phyloP scores from a whole-genome alignment of 2,797 vertebrate genomes.

The Acanthiza pusilla region DNA sequence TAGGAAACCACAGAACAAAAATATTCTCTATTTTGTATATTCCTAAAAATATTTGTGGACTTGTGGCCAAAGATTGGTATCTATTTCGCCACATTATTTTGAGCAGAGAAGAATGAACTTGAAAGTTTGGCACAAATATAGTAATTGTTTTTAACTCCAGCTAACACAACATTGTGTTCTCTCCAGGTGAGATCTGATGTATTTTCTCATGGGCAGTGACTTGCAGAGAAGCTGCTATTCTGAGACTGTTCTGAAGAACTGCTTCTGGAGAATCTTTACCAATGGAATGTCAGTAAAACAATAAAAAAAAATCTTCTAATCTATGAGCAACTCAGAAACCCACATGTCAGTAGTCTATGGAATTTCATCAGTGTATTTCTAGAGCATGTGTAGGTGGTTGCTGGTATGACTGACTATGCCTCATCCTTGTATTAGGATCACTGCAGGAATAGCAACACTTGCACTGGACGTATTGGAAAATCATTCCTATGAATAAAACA shows the following conservation, averaged over 20 bases:
- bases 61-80: background rate
- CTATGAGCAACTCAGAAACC: background rate
- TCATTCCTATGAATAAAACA: background rate
- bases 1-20: background rate
- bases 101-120: background rate
- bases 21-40: background rate
- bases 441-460: background rate
- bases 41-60: background rate
- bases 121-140: background rate
- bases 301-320: background rate
- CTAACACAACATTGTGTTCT: background rate
- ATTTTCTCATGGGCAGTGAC: background rate
- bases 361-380: constrained; percentile 34
- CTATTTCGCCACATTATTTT: background rate
- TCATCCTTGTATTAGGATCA: background rate
- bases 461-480: background rate
- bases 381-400: background rate
- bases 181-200: background rate
- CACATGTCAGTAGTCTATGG: background rate
- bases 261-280: background rate
- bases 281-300: background rate
- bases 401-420: background rate
- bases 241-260: background rate
- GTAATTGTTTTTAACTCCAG: background rate
- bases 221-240: background rate